Evolutionary conservation across 1,140 invertebrate species (phyloP).

Genomic region (Pemphigus obesinymphae): DNA sequence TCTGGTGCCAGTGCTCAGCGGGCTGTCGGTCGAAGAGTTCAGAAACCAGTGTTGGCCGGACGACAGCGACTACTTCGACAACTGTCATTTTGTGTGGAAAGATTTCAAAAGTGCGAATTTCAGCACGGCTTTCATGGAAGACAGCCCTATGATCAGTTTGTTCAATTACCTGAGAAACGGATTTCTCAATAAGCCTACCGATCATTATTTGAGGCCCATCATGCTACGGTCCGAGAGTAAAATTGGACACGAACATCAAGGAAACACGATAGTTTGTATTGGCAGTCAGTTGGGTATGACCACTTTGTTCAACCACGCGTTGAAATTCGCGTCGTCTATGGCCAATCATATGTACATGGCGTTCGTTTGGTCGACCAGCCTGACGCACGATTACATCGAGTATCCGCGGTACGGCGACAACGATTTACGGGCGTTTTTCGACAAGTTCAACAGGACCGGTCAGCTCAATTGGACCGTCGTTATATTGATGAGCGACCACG

Average conservation of each 20-base stretch:
- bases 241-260: constrained; percentile 53
- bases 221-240: constrained; percentile 51
- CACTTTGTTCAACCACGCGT: constrained; percentile 46
- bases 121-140: constrained; percentile 52
- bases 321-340: constrained; percentile 45
- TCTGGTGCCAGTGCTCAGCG: constrained; percentile 50
- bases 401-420: constrained; percentile 52
- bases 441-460: constrained; percentile 48
- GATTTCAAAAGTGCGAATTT: constrained; percentile 54
- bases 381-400: constrained; percentile 56
- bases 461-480: constrained; percentile 54
- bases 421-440: constrained; percentile 53
- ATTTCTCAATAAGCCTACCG: constrained; percentile 51
- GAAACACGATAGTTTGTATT: constrained; percentile 56
- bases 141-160: constrained; percentile 49
- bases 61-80: constrained; percentile 56
- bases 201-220: constrained; percentile 53
- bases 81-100: constrained; percentile 58
- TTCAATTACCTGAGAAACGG: constrained; percentile 52
- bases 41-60: constrained; percentile 46
- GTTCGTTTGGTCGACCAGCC: constrained; percentile 54
- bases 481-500: constrained; percentile 56
- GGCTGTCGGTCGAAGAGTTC: constrained; percentile 47
- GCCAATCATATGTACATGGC: constrained; percentile 50
- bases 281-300: constrained; percentile 51